Evolutionary conservation across 1,140 invertebrate species (phyloP).

Genomic region (Laodelphax striatellus): DNA sequence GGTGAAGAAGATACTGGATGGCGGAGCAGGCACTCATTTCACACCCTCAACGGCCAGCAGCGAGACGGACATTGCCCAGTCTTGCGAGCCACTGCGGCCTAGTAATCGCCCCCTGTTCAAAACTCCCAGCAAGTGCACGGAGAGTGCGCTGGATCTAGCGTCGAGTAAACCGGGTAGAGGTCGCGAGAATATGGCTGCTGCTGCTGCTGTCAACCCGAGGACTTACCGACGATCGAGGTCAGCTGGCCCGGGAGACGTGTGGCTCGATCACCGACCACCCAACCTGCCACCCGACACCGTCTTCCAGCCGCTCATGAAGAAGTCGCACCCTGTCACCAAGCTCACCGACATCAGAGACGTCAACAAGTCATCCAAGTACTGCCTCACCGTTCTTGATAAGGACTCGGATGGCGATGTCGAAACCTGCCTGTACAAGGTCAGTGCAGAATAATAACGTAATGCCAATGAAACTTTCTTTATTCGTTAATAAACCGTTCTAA

Average conservation of each 20-base stretch:
- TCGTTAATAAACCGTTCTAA: too few species aligned
- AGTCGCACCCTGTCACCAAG: constrained; percentile 73
- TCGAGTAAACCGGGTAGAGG: too few species aligned
- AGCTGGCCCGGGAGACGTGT: constrained; percentile 50
- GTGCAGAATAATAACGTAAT: too few species aligned
- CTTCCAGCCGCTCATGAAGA: constrained; percentile 71
- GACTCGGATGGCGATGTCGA: constrained; percentile 85
- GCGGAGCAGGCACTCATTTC: constrained; percentile 14
- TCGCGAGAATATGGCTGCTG: too few species aligned
- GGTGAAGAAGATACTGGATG: constrained; percentile 32
- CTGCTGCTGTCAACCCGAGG: too few species aligned
- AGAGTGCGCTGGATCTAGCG: too few species aligned
- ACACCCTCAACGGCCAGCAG: constrained; percentile 1
- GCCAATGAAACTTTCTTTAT: too few species aligned
- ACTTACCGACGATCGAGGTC: constrained; percentile 63
- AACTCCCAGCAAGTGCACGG: too few species aligned
- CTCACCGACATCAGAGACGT: constrained; percentile 59
- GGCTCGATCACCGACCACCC: constrained; percentile 82
- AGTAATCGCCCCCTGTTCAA: not conserved
- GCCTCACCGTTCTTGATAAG: constrained; percentile 79
- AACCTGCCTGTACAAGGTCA: constrained; percentile 83
- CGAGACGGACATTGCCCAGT: not conserved
- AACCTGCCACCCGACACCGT: constrained; percentile 69
- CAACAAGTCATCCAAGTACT: constrained; percentile 69
- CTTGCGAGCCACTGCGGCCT: not conserved